Evolutionary conservation across 2,888 invertebrate species (phyloP).

Genomic region (Hypselothyrea guttata): DNA sequence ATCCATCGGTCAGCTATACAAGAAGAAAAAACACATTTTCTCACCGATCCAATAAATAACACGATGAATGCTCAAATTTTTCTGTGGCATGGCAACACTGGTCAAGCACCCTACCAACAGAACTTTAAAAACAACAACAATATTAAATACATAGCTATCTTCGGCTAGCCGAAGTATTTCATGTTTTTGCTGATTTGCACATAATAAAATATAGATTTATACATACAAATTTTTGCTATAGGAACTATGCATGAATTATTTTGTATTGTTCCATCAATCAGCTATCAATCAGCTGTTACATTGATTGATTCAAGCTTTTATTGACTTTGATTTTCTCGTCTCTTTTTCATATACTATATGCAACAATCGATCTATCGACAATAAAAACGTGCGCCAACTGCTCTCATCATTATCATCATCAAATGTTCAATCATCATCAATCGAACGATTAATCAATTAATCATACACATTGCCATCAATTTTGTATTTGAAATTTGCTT

Average conservation of each 20-base stretch:
- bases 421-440: slow-evolving; percentile 29
- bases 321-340: slow-evolving; percentile 33
- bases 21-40: slow-evolving; percentile 1
- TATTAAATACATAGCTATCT: background rate
- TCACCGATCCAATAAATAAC: background rate
- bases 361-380: slow-evolving; percentile 6
- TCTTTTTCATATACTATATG: background rate
- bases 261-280: slow-evolving; percentile 25
- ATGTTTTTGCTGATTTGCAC: too few species aligned
- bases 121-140: slow-evolving; percentile 1
- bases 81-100: slow-evolving; percentile 30
- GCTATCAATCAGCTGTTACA: slow-evolving; percentile 9
- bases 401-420: slow-evolving; percentile 31
- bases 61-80: slow-evolving; percentile 12
- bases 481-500: slow-evolving; percentile 25
- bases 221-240: too few species aligned
- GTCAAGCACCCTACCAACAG: slow-evolving; percentile 18
- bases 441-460: slow-evolving; percentile 22
- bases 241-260: too few species aligned
- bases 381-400: slow-evolving; percentile 27
- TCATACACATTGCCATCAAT: slow-evolving; percentile 19
- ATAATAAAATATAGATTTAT: too few species aligned
- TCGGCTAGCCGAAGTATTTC: slow-evolving; percentile 13
- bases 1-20: slow-evolving; percentile 7
- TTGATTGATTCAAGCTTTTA: slow-evolving; percentile 12